Conservation (phyloP, 2,113 vertebrate species). For the Psittacus erithacus region DNA sequence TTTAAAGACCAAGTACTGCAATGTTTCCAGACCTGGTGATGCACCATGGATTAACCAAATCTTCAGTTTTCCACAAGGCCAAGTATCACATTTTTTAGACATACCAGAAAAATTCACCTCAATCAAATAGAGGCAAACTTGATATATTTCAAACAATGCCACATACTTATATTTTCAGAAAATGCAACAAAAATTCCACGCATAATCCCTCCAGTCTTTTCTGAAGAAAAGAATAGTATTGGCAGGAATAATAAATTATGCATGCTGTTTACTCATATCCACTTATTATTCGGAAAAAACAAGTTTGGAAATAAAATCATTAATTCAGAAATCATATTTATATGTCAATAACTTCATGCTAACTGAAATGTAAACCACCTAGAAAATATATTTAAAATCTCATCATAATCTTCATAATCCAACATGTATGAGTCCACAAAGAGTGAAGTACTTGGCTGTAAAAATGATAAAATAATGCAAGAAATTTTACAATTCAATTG, state of each 20-base stretch:
- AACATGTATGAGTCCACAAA: not conserved
- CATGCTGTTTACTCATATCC: not conserved
- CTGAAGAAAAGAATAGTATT: accelerated
- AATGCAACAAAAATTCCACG: not conserved
- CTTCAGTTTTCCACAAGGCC: not conserved
- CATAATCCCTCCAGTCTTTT: not conserved
- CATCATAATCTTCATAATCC: not conserved
- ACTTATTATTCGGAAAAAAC: not conserved
- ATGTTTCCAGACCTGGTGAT: not conserved
- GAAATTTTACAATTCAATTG: not conserved
- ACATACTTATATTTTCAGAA: not conserved
- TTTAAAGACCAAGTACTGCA: not conserved
- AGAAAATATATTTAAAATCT: not conserved
- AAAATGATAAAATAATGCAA: not conserved
- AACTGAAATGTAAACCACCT: not conserved
- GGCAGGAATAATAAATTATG: not conserved
- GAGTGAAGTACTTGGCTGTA: not conserved
- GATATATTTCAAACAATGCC: not conserved
- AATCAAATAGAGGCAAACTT: not conserved
- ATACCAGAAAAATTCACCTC: not conserved
- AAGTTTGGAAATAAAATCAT: not conserved
- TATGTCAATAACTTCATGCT: not conserved
- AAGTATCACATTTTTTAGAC: not conserved
- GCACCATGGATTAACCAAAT: not conserved
- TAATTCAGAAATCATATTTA: not conserved